Evolutionary conservation across 2,888 invertebrate genomes (phyloP).

Genomic region (Melolontha melolontha): DNA sequence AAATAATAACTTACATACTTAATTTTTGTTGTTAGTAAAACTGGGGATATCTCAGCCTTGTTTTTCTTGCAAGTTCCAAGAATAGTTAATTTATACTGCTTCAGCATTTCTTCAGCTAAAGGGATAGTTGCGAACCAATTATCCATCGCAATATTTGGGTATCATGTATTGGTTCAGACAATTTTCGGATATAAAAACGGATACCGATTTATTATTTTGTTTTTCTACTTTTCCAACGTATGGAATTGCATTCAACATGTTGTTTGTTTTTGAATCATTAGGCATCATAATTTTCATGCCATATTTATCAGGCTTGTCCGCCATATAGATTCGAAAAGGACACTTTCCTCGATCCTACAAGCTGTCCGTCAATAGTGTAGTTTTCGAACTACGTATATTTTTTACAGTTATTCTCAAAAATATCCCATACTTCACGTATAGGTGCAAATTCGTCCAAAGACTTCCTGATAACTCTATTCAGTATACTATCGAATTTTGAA

Average conservation of each 20-base stretch:
- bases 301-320: constrained; percentile 57
- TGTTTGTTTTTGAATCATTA: constrained; percentile 56
- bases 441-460: constrained; percentile 52
- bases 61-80: not conserved
- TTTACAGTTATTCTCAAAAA: constrained; percentile 49
- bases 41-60: not conserved
- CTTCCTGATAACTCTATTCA: constrained; percentile 40
- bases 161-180: constrained; percentile 8
- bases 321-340: too few species aligned
- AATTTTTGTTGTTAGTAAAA: not conserved
- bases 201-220: constrained; percentile 41
- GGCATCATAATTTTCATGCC: constrained; percentile 58
- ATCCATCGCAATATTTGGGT: not conserved
- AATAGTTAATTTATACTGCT: constrained; percentile 4
- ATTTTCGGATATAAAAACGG: not conserved
- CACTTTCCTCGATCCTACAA: constrained; percentile 52
- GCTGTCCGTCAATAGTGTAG: constrained; percentile 55
- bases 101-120: not conserved
- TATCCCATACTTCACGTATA: constrained; percentile 52
- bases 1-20: not conserved
- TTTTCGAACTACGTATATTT: constrained; percentile 46
- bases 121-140: constrained; percentile 5
- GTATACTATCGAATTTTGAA: constrained; percentile 47
- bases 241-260: constrained; percentile 57
- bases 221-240: constrained; percentile 50